phyloP scores from a whole-genome alignment of 2,113 vertebrate genomes.

The Callopanchax toddi region DNA sequence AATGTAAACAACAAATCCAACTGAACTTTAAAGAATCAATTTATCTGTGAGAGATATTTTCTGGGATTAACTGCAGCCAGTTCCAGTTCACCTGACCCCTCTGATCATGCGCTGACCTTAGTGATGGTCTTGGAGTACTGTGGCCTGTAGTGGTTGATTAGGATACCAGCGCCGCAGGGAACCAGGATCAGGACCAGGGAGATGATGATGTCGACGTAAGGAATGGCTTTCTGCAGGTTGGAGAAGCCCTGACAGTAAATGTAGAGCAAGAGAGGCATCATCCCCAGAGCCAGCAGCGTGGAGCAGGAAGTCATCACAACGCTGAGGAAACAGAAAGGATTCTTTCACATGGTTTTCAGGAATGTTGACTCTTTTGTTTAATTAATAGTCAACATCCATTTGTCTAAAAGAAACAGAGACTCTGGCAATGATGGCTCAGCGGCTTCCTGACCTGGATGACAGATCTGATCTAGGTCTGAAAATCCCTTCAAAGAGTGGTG shows the following conservation, averaged over 20 bases:
- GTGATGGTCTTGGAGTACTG: slow-evolving; percentile 71
- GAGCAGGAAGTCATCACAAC: slow-evolving; percentile 87
- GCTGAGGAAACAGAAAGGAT: slow-evolving; percentile 59
- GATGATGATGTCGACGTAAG: slow-evolving; percentile 76
- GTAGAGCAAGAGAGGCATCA: slow-evolving; percentile 87
- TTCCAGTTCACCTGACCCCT: background rate
- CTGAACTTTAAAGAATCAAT: too few relatives aligned
- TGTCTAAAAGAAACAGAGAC: too few relatives aligned
- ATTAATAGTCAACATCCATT: too few relatives aligned
- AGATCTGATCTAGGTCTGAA: too few relatives aligned
- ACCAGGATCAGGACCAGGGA: slow-evolving; percentile 78
- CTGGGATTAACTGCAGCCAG: too few relatives aligned
- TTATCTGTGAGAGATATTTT: too few relatives aligned
- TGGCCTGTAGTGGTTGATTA: slow-evolving; percentile 81
- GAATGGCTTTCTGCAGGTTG: slow-evolving; percentile 74
- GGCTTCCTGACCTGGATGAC: too few relatives aligned
- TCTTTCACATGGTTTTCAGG: too few relatives aligned
- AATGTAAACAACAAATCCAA: too few relatives aligned
- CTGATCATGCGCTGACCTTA: slow-evolving; percentile 76
- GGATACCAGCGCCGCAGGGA: slow-evolving; percentile 79
- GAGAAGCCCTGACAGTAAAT: slow-evolving; percentile 81
- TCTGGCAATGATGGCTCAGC: too few relatives aligned
- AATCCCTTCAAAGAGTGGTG: too few relatives aligned
- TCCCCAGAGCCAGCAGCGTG: slow-evolving; percentile 79
- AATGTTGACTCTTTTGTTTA: too few relatives aligned